Base-by-base conservation (phyloP, 2,113 vertebrate species). In the Cheilinus undulatus region DNA sequence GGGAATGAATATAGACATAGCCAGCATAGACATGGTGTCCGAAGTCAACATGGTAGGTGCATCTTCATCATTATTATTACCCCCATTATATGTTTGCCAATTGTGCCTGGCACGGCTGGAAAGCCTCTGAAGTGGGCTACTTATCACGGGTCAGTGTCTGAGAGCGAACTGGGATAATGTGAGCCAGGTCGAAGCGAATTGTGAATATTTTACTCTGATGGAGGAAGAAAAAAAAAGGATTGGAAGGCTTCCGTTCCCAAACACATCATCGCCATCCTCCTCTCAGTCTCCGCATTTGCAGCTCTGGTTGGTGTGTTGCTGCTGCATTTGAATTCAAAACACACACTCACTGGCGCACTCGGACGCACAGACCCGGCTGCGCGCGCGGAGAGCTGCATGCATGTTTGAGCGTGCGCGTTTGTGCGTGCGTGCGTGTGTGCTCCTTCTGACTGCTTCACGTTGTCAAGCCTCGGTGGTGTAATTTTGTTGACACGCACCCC, bases 21-120 rank as follows among this genome's bases (percentile, higher is more conserved):
- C 97, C 91, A 99, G 97, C 86, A 99, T 99, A 86, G 97, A 99
- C 78, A 99, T 99, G 97, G 97, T 99, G 53, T 99, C 97, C 24
- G 97, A 99, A 96, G 97, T 99, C 91, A 99, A 99, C 73, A 99
- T 99, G 97, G 97, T 99, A 95, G 95, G 97, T 97, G 78, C 46
- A 84, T 78, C 69, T 80, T 85, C 40, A 46, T 73, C 17, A 38
- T 84, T 60, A 52, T 80, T 40, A 46, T n/a, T n/a, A n/a, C n/a
- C 9, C 53, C 49, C 38, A 13, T 49, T 63, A 61, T 60, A 71
- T 73, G n/a, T 62, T 53, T 69, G 28, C 51, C 59, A 54, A 53
- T 60, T 56, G 74, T 43, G 69, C 72, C 51, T 53, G 73, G 69
- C 77, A 51, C 53, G 60, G 69, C 27, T 68, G 73, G 49, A 64